Conservation (phyloP, 2,888 invertebrate species). For the Hemaris fuciformis region DNA sequence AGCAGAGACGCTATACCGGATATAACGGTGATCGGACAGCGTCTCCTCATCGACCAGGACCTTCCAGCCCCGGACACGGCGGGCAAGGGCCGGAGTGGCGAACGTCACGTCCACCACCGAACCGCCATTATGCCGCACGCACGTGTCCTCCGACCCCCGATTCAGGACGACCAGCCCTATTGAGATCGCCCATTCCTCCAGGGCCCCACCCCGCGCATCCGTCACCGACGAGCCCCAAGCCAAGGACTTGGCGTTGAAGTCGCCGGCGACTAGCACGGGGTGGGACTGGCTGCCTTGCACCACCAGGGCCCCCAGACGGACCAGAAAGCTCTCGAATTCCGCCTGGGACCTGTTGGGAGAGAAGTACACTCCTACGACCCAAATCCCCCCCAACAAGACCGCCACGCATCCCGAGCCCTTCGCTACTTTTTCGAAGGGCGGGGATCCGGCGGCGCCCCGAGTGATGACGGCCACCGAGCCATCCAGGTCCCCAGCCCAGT, state of each 20-base stretch:
- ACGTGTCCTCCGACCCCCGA: conserved; percentile 21
- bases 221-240: conserved; percentile 19
- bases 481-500: not conserved
- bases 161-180: conserved; percentile 18
- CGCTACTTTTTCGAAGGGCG: not conserved
- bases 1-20: conserved; percentile 14
- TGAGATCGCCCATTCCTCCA: too few species aligned
- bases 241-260: conserved; percentile 21
- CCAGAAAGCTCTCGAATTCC: conserved; percentile 16
- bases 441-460: conserved; percentile 5
- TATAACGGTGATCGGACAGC: conserved; percentile 15
- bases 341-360: conserved; percentile 17
- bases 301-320: conserved; percentile 7
- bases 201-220: conserved; percentile 15
- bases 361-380: conserved; percentile 14
- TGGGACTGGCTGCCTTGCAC: not conserved
- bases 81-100: conserved; percentile 12
- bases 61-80: conserved; percentile 3
- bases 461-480: not conserved
- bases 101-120: conserved; percentile 20
- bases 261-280: conserved; percentile 14
- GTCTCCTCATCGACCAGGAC: conserved; percentile 13
- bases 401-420: conserved; percentile 21
- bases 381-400: conserved; percentile 1
- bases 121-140: conserved; percentile 25